Evolutionary conservation across 2,888 invertebrate species (phyloP), one percentile per base, ranked within the genome.

Genomic region (Petrolisthes cinctipes): DNA sequence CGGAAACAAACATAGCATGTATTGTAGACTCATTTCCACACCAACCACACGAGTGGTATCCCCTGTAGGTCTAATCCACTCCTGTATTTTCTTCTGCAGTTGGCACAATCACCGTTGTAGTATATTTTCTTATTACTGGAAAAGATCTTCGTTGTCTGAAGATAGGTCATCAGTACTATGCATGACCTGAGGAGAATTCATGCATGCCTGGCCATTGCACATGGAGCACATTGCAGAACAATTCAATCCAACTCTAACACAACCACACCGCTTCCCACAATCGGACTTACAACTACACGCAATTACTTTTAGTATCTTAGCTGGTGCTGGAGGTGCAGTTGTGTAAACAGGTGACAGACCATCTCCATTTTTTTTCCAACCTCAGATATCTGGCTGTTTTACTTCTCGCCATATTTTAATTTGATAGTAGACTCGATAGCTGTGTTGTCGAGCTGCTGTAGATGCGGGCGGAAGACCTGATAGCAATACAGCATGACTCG

Each of bases 381-480:
- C 91, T 90, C 91, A 92, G 61, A 91, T 90, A 91, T 91, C 85
- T 20, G 91, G 91, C 79, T 91, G 86, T 83, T 91, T 73, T 61
- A 91, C 54, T 81, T 91, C 90, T 82, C 90, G 90, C 91, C 91
- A 92, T 82, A 82, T 90, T 61, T 61, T 1, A 80, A 92, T 91
- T 91, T 92, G 92, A 85, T 91, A 90, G 83, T 91, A 92, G n/a
- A 91, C 91, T 56, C 91, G 91, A 85, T 91, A 91, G 66, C 92
- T 89, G 91, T 92, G 92, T 91, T 92, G 91, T 82, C 87, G 73
- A 61, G 91, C 91, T 88, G 92, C 91, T 82, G 91, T 91, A 92
- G 91, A 91, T 91, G 92, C 92, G 91, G 92, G 92, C 91, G 92
- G 92, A 92, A 92, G 90, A 90, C 81, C 91, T 91, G 92, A 92